These are phyloP conservation scores for Trissoscelio sp. DNA, from an alignment of 2,888 invertebrate species.

Conservation along the genomic window DNA sequence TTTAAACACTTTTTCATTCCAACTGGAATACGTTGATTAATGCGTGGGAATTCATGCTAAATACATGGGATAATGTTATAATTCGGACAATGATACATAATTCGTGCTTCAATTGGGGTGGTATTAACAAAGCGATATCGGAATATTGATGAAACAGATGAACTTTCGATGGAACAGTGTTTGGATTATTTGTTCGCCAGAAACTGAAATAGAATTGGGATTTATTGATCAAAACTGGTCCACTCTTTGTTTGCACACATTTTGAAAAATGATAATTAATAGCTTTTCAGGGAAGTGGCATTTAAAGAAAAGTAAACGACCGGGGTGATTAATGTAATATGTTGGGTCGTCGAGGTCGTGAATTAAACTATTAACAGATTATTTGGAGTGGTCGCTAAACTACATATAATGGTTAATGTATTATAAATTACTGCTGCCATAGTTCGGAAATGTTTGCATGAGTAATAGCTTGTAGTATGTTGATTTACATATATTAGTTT, in stretches of 20 bases:
- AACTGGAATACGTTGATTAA: neutral
- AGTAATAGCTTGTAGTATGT: constrained; percentile 1
- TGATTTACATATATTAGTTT: too few relatives aligned
- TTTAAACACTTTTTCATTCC: neutral
- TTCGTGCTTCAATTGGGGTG: neutral
- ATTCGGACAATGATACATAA: constrained; percentile 4
- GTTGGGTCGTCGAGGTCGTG: constrained; percentile 9
- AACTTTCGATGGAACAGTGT: neutral
- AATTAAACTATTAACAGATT: constrained; percentile 33
- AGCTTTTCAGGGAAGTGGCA: neutral
- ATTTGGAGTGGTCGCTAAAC: constrained; percentile 25
- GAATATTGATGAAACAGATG: constrained; percentile 10
- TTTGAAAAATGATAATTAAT: constrained; percentile 20
- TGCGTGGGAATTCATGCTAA: neutral
- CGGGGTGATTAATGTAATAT: constrained; percentile 25
- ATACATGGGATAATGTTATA: constrained; percentile 4
- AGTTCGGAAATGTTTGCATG: neutral
- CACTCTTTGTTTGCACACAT: neutral
- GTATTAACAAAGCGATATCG: constrained; percentile 3
- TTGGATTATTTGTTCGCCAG: neutral
- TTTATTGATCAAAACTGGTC: neutral
- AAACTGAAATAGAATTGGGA: neutral
- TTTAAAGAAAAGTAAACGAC: neutral
- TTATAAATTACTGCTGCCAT: constrained; percentile 23
- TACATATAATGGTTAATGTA: constrained; percentile 30